Evolutionary conservation across 2,888 invertebrate species (phyloP).

Genomic region (Panorpa germanica): DNA sequence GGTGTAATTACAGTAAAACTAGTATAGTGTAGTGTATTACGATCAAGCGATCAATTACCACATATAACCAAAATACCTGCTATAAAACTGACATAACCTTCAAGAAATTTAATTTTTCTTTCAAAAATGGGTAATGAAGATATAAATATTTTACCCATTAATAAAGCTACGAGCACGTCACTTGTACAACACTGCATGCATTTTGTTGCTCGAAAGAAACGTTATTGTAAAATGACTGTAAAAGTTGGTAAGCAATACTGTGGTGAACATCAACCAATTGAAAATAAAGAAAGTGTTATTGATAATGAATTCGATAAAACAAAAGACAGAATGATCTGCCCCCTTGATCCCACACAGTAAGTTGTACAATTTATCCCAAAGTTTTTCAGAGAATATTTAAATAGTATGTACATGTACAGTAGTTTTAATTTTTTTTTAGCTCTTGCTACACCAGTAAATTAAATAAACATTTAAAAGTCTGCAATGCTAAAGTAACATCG

Average conservation of each 20-base stretch:
- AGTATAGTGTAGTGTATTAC: too few species aligned
- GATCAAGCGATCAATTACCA: too few species aligned
- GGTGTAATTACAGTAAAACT: too few species aligned
- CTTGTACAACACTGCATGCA: too few species aligned
- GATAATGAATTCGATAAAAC: slow-evolving; percentile 12
- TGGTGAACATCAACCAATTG: slow-evolving; percentile 42
- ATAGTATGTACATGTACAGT: slow-evolving; percentile 1
- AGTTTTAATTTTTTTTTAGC: slow-evolving; percentile 23
- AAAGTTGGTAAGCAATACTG: slow-evolving; percentile 47
- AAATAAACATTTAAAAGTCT: slow-evolving; percentile 47
- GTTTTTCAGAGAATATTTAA: slow-evolving; percentile 9
- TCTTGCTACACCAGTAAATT: slow-evolving; percentile 48
- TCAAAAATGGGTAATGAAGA: too few species aligned
- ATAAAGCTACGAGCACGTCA: too few species aligned
- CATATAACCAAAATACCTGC: too few species aligned
- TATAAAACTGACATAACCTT: too few species aligned
- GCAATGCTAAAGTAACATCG: slow-evolving; percentile 41
- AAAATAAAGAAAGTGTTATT: slow-evolving; percentile 8
- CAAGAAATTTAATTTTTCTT: too few species aligned
- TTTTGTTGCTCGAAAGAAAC: slow-evolving; percentile 50
- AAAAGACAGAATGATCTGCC: slow-evolving; percentile 41
- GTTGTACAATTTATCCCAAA: slow-evolving; percentile 16
- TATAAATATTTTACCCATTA: too few species aligned
- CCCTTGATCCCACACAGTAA: slow-evolving; percentile 55
- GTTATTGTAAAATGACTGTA: slow-evolving; percentile 57